Evolutionary conservation across 2,113 vertebrate genomes (phyloP).

Genomic region (Myotis davidii): DNA sequence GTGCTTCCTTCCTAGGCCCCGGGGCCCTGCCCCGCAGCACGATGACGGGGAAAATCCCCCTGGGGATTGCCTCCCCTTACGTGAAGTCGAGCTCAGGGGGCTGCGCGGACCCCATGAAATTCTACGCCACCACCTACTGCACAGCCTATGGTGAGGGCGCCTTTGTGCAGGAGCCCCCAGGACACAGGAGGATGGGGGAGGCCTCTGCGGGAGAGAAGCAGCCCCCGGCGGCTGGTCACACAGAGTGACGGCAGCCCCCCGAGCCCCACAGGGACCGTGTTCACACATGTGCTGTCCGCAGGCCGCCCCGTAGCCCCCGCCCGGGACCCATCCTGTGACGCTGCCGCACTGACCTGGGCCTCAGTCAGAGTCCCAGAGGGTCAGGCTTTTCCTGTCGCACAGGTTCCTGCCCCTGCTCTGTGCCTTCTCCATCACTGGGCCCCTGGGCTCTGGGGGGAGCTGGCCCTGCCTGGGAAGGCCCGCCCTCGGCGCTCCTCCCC

Average conservation of each 20-base stretch:
- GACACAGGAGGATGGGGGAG: not conserved
- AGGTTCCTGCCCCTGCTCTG: no score
- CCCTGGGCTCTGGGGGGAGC: fast-evolving
- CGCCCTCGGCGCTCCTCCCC: fast-evolving
- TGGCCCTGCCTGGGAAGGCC: not conserved
- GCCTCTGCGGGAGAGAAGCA: not conserved
- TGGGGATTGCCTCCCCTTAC: slow-evolving; percentile 64
- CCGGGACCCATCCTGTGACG: fast-evolving
- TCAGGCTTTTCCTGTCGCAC: not conserved
- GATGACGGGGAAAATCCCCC: slow-evolving; percentile 64
- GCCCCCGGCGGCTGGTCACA: no score
- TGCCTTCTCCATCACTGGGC: not conserved
- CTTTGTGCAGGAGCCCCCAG: not conserved
- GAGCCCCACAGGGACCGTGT: not conserved
- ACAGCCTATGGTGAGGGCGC: slow-evolving; percentile 80
- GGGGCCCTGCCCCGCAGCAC: slow-evolving; percentile 20
- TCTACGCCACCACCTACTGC: slow-evolving; percentile 82
- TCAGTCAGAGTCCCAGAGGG: not conserved
- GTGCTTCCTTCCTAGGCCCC: slow-evolving; percentile 8
- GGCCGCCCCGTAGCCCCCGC: not conserved
- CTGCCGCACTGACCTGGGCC: not conserved
- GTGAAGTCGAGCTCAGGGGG: slow-evolving; percentile 74
- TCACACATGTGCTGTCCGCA: fast-evolving
- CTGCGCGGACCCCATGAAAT: slow-evolving; percentile 73
- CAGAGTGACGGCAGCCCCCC: not conserved